phyloP scores from a whole-genome alignment of 2,113 vertebrate species.

The Lathamus discolor region DNA sequence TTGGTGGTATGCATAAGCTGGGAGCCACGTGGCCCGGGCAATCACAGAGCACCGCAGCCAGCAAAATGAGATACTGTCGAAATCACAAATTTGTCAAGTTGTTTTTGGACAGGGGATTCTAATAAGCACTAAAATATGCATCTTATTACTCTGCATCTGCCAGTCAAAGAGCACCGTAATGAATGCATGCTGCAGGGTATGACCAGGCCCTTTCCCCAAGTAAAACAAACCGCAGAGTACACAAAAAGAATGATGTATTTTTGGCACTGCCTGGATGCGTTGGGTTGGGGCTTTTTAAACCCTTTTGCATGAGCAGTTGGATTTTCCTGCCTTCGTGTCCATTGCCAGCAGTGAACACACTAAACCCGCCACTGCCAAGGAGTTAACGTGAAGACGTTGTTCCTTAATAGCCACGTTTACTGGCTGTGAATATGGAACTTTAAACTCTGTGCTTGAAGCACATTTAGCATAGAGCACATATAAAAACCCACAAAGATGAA shows the following conservation, averaged over 20 bases:
- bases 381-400: constrained; percentile 52
- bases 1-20: constrained; percentile 86
- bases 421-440: constrained; percentile 53
- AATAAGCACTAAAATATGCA: constrained; percentile 82
- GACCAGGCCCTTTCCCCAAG: constrained; percentile 75
- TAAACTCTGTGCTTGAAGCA: constrained; percentile 40
- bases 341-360: constrained; percentile 3
- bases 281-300: neutral
- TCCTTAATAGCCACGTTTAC: constrained; percentile 68
- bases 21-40: constrained; percentile 83
- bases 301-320: constrained; percentile 65
- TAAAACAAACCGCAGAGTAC: constrained; percentile 78
- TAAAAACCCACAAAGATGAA: constrained; percentile 37
- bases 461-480: constrained; percentile 52
- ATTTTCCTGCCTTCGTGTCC: constrained; percentile 67
- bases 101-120: constrained; percentile 84
- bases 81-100: constrained; percentile 84
- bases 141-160: constrained; percentile 81
- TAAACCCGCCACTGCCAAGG: constrained; percentile 28
- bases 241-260: constrained; percentile 73
- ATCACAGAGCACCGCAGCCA: constrained; percentile 85
- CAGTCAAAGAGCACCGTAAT: constrained; percentile 82
- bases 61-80: constrained; percentile 88
- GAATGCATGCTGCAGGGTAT: constrained; percentile 79
- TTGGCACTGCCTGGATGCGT: constrained; percentile 44